Evolutionary conservation across 2,888 invertebrate species (phyloP).

Genomic region (Rhopalosiphum nymphaeae): DNA sequence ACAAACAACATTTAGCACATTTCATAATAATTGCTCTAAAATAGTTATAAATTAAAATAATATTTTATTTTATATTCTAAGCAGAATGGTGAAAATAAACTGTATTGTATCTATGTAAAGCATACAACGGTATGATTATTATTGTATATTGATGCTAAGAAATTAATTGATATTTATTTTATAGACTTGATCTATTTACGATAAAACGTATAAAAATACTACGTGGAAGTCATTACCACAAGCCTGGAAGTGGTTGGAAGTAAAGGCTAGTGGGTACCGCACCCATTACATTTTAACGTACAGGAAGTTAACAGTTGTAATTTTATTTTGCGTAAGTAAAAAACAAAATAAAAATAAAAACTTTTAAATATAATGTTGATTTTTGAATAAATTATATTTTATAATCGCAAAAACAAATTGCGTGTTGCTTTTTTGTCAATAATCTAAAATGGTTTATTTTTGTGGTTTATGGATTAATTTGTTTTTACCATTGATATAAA

Average conservation of each 20-base stretch:
- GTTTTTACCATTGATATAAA: not conserved
- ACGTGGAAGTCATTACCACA: not conserved
- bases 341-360: not conserved
- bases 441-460: not conserved
- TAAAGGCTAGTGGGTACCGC: not conserved
- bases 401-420: not conserved
- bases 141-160: not conserved
- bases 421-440: not conserved
- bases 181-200: not conserved
- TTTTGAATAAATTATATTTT: not conserved
- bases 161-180: not conserved
- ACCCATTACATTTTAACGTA: not conserved
- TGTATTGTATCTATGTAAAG: not conserved
- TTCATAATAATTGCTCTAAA: not conserved
- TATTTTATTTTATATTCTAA: not conserved
- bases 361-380: not conserved
- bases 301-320: not conserved
- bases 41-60: not conserved
- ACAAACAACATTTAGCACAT: not conserved
- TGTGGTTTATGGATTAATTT: not conserved
- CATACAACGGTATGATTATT: not conserved
- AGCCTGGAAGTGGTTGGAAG: not conserved
- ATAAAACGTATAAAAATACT: not conserved
- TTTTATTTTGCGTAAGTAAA: not conserved
- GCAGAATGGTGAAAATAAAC: not conserved